These are phyloP conservation scores for Danaus chrysippus DNA, from an alignment of 2,888 invertebrate genomes.

Conservation along the genomic window DNA sequence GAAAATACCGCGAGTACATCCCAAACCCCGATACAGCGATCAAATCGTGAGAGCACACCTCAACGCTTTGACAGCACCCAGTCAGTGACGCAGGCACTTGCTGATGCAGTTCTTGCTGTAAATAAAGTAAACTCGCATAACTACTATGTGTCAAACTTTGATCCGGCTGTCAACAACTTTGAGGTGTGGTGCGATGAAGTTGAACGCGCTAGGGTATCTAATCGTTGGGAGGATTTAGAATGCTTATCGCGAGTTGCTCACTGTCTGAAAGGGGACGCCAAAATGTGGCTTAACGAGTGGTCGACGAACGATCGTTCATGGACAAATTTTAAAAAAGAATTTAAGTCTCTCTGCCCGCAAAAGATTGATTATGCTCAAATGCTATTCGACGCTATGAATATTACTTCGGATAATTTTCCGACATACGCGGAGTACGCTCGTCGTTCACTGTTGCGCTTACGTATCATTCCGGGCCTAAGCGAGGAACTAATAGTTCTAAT, in stretches of 20 bases:
- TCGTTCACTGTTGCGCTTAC: not conserved
- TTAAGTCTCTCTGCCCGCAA: not conserved
- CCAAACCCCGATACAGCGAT: too few species aligned
- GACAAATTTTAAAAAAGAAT: not conserved
- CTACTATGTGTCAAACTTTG: constrained; percentile 1
- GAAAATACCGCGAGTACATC: too few species aligned
- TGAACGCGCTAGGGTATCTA: not conserved
- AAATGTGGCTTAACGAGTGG: not conserved
- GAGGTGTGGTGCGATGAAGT: not conserved
- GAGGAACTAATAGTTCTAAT: not conserved
- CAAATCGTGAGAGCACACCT: too few species aligned
- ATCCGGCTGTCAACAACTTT: not conserved
- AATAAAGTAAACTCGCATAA: too few species aligned
- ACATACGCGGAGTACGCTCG: not conserved
- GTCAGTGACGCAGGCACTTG: too few species aligned
- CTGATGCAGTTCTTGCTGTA: too few species aligned
- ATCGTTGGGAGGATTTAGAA: not conserved
- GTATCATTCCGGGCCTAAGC: not conserved
- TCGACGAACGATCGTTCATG: not conserved
- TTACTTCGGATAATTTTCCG: not conserved
- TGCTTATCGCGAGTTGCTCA: not conserved
- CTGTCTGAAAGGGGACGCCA: not conserved
- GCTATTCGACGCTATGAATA: not conserved
- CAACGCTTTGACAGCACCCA: too few species aligned
- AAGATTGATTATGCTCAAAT: not conserved